Conservation (phyloP, 1,140 invertebrate species). For the Eubasilissa regina region DNA sequence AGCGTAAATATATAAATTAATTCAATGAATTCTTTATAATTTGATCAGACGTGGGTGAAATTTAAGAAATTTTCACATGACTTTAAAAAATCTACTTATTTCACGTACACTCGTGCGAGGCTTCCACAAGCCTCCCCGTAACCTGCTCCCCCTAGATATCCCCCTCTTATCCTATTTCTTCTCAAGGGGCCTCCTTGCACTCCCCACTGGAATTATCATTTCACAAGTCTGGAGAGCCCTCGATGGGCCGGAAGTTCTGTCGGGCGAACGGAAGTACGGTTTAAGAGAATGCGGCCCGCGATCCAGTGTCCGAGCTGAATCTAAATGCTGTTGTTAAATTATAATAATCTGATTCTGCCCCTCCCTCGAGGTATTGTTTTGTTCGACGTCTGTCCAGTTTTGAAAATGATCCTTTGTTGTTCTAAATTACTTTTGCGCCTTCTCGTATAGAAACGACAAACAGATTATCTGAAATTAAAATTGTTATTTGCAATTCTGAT, state of each 20-base stretch:
- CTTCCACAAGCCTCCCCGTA: neutral
- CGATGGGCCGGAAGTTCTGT: slow-evolving; percentile 10
- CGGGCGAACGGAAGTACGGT: neutral
- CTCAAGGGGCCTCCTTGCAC: slow-evolving; percentile 2
- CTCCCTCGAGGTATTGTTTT: neutral
- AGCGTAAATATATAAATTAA: too few relatives aligned
- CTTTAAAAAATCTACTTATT: neutral
- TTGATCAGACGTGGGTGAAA: too few relatives aligned
- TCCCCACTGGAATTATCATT: slow-evolving; percentile 15
- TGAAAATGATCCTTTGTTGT: too few relatives aligned
- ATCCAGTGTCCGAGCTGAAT: neutral
- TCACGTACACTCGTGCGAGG: slow-evolving; percentile 1
- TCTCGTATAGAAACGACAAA: too few relatives aligned
- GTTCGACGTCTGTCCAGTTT: neutral
- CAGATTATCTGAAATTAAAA: too few relatives aligned
- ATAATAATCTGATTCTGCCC: neutral
- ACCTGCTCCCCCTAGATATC: neutral
- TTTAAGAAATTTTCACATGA: slow-evolving; percentile 1
- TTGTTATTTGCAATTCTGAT: too few relatives aligned
- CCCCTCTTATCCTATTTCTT: slow-evolving; percentile 20
- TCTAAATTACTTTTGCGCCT: too few relatives aligned
- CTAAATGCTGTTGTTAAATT: slow-evolving; percentile 4
- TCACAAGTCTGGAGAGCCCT: slow-evolving; percentile 27
- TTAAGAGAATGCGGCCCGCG: neutral
- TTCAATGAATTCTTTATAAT: too few relatives aligned